Percentiles rank a stretch among this genome's conserved stretches.
phyloP scores from a whole-genome alignment of 2,797 vertebrate species.

The Platalea minor region DNA sequence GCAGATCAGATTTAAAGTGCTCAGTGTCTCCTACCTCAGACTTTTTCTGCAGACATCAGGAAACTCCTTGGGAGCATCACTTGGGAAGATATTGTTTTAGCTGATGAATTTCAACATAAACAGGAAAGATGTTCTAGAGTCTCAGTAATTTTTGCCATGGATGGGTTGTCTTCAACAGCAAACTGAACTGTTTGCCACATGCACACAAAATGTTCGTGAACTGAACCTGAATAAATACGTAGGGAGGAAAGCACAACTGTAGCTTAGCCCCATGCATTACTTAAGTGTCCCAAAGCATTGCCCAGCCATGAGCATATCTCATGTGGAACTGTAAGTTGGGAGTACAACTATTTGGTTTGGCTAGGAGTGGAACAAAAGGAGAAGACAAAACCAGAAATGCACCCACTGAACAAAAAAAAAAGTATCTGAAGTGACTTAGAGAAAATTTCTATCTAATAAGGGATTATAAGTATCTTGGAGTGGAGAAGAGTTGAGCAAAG shows the following conservation, averaged over 20 bases:
- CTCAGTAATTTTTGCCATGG: neutral
- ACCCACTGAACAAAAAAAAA: neutral
- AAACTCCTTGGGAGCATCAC: neutral
- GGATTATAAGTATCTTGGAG: neutral
- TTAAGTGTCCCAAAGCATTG: neutral
- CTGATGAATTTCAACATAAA: conserved; percentile 2
- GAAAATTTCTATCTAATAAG: neutral
- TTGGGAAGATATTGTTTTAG: conserved; percentile 1
- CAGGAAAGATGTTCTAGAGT: neutral
- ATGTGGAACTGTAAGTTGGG: neutral
- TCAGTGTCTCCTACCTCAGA: neutral
- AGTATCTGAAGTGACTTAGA: neutral
- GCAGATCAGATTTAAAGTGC: neutral
- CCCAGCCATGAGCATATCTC: neutral
- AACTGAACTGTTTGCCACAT: neutral
- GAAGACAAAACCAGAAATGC: neutral
- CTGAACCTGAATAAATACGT: neutral
- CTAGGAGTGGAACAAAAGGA: neutral
- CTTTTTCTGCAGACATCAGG: neutral
- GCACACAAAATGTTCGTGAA: neutral
- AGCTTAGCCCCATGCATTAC: neutral
- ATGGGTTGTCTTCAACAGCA: neutral
- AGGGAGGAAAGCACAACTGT: neutral
- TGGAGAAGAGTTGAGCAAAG: neutral
- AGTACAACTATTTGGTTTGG: neutral